Percentiles rank a stretch among this genome's conserved stretches.
These are phyloP conservation scores for Oikopleura albicans DNA, from an alignment of 23 tunicate species.

Conservation along the genomic window DNA sequence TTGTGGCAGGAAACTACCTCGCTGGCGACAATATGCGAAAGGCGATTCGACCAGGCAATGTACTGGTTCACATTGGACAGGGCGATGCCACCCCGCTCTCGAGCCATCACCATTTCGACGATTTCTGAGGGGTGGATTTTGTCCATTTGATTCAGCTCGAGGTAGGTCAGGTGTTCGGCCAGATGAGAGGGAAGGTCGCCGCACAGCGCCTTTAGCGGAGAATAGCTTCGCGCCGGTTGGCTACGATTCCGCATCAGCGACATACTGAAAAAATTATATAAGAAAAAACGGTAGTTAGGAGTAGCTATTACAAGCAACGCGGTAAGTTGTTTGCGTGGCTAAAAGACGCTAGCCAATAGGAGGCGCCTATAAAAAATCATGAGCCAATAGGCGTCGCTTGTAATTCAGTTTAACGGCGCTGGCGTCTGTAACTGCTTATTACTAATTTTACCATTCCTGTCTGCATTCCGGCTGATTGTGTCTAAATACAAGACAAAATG, in stretches of 20 bases:
- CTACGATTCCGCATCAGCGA: conserved; percentile 10
- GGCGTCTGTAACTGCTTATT: no score
- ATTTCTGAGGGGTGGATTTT: not conserved
- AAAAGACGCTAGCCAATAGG: no score
- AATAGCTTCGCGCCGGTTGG: not conserved
- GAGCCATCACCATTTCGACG: not conserved
- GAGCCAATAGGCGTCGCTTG: no score
- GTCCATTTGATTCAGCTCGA: conserved; percentile 4
- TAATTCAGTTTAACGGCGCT: no score
- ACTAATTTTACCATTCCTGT: no score
- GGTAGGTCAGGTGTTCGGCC: conserved; percentile 12
- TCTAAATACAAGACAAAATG: no score
- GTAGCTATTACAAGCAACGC: no score
- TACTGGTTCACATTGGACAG: not conserved
- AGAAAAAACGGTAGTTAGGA: not conserved
- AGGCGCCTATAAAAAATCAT: no score
- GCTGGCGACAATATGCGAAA: not conserved
- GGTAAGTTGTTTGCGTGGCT: no score
- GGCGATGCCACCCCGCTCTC: not conserved
- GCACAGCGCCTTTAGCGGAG: not conserved
- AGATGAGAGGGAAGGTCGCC: not conserved
- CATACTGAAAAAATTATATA: conserved; percentile 1
- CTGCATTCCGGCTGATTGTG: no score
- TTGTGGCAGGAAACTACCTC: conserved; percentile 4
- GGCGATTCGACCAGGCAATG: not conserved